Percentiles rank a stretch among this genome's conserved stretches.
phyloP scores from a whole-genome alignment of 92 coral and sea anemone species.

The Pocillopora grandis region DNA sequence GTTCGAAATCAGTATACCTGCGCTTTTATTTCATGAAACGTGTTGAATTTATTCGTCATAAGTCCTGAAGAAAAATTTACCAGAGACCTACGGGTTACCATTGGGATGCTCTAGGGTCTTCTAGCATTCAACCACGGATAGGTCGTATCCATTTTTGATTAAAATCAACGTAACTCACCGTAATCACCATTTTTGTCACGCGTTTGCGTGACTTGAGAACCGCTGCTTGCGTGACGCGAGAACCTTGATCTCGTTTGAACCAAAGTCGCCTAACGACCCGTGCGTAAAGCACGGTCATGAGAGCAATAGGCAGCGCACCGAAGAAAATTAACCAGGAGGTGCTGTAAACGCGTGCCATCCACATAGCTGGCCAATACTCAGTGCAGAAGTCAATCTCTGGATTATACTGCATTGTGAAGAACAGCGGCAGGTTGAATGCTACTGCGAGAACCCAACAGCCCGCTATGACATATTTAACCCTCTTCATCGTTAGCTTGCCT shows the following conservation, averaged over 20 bases:
- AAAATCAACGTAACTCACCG: conserved; percentile 28
- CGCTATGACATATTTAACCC: conserved; percentile 30
- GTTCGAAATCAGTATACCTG: no score
- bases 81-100: no score
- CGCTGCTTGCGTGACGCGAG: conserved; percentile 47
- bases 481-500: conserved; percentile 56
- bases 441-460: conserved; percentile 54
- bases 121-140: no score
- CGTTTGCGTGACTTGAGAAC: conserved; percentile 60
- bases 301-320: conserved; percentile 48
- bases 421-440: conserved; percentile 51
- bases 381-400: conserved; percentile 50
- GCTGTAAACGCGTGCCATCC: conserved; percentile 62
- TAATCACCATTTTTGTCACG: conserved; percentile 62
- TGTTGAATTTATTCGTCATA: no score
- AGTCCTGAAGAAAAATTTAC: no score
- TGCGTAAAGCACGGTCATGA: conserved; percentile 52
- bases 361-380: conserved; percentile 55
- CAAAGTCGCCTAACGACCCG: conserved; percentile 57
- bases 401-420: conserved; percentile 41
- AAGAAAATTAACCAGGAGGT: conserved; percentile 45
- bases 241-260: conserved; percentile 31
- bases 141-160: background rate
- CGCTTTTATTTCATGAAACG: no score
- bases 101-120: no score